phyloP scores from a whole-genome alignment of 1,140 invertebrate genomes.

The Pantala flavescens region DNA sequence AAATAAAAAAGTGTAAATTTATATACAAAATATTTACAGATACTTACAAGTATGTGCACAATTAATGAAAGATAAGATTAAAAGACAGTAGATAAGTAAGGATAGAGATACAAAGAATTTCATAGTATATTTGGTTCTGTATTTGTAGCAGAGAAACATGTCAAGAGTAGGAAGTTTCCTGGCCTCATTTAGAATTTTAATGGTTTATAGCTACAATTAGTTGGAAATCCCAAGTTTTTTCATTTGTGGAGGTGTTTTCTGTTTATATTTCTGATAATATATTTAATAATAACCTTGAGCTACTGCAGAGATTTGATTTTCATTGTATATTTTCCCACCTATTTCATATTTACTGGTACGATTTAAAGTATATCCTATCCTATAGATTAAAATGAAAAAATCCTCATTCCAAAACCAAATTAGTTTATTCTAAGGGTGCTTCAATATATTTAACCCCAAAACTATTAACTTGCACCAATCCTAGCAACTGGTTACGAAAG shows the following conservation, averaged over 20 bases:
- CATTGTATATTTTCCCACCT: background rate
- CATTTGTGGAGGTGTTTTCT: background rate
- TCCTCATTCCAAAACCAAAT: constrained; percentile 7
- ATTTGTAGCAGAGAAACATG: background rate
- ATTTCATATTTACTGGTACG: background rate
- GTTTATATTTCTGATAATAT: background rate
- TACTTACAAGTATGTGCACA: constrained; percentile 11
- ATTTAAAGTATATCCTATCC: background rate
- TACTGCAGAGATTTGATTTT: background rate
- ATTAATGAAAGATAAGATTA: background rate
- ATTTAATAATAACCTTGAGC: background rate
- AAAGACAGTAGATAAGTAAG: background rate
- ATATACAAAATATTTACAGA: constrained; percentile 10
- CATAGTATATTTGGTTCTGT: background rate
- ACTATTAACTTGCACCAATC: constrained; percentile 9
- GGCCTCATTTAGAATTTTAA: background rate
- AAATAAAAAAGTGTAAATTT: constrained; percentile 5
- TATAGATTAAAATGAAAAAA: background rate
- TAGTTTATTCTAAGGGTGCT: background rate
- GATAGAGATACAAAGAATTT: background rate
- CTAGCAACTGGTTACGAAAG: constrained; percentile 1
- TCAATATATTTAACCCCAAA: background rate
- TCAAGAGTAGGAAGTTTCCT: constrained; percentile 1
- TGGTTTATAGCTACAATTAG: background rate
- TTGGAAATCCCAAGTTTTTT: background rate